phyloP scores from a whole-genome alignment of 2,888 invertebrate species.

The Xestia ashworthii region DNA sequence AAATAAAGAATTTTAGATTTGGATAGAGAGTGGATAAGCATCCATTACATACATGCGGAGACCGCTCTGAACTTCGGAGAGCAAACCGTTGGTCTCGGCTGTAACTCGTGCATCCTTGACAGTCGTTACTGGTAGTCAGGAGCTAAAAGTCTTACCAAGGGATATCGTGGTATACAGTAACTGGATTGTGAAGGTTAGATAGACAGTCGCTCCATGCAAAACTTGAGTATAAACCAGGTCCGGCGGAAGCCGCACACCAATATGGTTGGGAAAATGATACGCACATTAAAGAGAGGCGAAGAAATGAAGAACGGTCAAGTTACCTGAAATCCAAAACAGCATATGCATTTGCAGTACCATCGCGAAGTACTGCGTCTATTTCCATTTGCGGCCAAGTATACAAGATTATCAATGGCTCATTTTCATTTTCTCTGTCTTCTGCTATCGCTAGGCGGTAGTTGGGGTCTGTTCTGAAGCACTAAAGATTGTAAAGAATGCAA shows the following conservation, averaged over 20 bases:
- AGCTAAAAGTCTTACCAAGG: not conserved
- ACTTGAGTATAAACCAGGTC: not conserved
- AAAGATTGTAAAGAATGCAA: not conserved
- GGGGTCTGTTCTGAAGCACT: slow-evolving; percentile 85
- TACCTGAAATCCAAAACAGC: slow-evolving; percentile 94
- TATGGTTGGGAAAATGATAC: not conserved
- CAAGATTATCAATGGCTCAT: slow-evolving; percentile 94
- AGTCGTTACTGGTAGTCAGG: not conserved
- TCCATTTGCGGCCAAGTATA: slow-evolving; percentile 96
- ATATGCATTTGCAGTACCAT: slow-evolving; percentile 94
- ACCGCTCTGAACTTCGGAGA: not conserved
- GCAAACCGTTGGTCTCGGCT: not conserved
- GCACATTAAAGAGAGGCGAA: not conserved
- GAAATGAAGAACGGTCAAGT: slow-evolving; percentile 20
- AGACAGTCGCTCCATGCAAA: not conserved
- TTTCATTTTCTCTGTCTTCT: slow-evolving; percentile 90
- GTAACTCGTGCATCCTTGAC: not conserved
- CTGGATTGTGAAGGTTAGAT: not conserved
- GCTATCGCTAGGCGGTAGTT: slow-evolving; percentile 95
- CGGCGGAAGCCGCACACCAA: not conserved
- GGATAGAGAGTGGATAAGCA: not conserved
- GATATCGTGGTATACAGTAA: not conserved
- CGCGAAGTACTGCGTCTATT: slow-evolving; percentile 93
- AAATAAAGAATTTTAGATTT: not conserved
- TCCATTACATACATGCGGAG: not conserved